Evolutionary conservation across 2,113 vertebrate species (phyloP).

Genomic region (Isichthys henryi): DNA sequence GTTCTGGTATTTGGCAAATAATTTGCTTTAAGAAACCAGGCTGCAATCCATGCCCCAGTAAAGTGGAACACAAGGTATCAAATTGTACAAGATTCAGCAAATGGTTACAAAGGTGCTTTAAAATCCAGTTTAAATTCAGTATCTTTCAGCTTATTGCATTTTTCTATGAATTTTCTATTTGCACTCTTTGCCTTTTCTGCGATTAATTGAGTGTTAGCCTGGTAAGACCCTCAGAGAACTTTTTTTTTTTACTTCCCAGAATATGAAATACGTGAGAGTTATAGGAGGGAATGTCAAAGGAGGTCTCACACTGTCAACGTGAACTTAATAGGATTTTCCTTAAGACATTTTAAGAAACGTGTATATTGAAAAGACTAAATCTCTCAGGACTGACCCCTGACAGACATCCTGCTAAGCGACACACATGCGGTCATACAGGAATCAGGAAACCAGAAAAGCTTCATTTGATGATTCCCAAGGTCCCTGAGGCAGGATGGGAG

Average conservation of each 20-base stretch:
- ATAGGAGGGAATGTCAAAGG: background rate
- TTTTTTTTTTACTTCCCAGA: background rate
- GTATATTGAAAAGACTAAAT: background rate
- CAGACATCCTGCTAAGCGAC: background rate
- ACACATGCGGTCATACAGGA: background rate
- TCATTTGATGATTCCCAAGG: background rate
- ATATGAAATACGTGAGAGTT: background rate
- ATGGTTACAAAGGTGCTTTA: background rate
- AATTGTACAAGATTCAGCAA: background rate
- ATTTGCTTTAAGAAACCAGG: background rate
- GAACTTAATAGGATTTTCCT: background rate
- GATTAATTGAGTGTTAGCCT: background rate
- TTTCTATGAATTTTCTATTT: background rate
- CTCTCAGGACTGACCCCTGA: background rate
- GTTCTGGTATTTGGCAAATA: background rate
- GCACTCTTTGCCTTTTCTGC: background rate
- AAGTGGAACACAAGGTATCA: background rate
- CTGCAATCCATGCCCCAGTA: background rate
- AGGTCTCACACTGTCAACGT: background rate
- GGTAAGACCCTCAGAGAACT: background rate
- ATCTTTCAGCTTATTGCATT: background rate
- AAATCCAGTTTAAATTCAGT: background rate
- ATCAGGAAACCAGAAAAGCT: background rate
- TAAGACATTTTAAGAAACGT: background rate
- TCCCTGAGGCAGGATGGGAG: background rate